Evolutionary conservation across 37 sponge, comb jelly and placozoan species (phyloP).

Genomic region (Beroe forskalii): DNA sequence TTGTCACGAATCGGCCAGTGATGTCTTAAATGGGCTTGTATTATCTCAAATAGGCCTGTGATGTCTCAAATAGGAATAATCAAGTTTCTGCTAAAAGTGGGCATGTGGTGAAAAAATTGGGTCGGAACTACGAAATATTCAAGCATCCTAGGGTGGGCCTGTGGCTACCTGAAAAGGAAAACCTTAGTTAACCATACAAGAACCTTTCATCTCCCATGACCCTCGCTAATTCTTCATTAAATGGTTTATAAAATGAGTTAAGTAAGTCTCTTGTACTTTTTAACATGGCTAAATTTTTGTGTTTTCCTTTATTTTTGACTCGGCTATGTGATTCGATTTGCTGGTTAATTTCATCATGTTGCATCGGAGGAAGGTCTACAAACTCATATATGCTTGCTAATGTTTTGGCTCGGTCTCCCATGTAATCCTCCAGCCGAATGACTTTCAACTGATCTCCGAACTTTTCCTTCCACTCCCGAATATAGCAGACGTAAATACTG

Average conservation of each 20-base stretch:
- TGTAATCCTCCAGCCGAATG: background rate
- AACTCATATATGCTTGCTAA: background rate
- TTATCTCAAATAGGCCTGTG: too few relatives aligned
- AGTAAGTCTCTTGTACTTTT: background rate
- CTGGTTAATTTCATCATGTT: background rate
- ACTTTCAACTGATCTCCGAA: background rate
- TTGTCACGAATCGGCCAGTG: too few relatives aligned
- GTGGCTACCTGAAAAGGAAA: too few relatives aligned
- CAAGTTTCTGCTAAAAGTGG: too few relatives aligned
- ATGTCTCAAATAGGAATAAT: too few relatives aligned
- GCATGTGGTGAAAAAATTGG: too few relatives aligned
- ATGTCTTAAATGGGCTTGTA: too few relatives aligned
- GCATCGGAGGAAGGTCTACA: background rate
- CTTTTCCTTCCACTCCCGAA: background rate
- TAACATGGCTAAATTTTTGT: background rate
- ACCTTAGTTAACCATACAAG: too few relatives aligned
- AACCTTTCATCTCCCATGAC: background rate
- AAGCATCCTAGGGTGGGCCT: too few relatives aligned
- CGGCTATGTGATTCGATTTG: background rate
- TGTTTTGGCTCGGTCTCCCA: background rate
- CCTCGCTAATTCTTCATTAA: background rate
- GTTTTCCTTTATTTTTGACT: background rate
- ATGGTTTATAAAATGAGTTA: background rate
- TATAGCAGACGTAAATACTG: background rate
- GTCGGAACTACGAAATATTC: too few relatives aligned